Evolutionary conservation across 1,140 invertebrate species (phyloP), one percentile per base, ranked within the genome.

Genomic region (Kradibia gibbosae): DNA sequence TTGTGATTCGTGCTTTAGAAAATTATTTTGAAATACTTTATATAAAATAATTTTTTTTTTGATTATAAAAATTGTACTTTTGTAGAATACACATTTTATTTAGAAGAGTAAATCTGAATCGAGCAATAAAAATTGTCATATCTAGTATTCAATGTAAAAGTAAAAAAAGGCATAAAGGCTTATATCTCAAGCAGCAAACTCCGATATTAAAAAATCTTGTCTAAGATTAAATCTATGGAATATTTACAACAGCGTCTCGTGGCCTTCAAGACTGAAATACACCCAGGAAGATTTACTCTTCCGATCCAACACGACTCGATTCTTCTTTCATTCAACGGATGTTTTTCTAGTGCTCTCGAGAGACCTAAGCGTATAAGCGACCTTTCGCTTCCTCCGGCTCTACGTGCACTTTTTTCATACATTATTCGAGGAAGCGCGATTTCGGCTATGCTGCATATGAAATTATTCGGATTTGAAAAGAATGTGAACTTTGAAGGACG

Each of bases 361-460:
- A 60, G 57, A 60, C 3, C 25, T 11, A 3, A 53, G 20, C 20
- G 20, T 53, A 53, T 3, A 53, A 53, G 15, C 15, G 8, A 60
- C 10, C 57, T 31, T 60, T 31, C 28, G 10, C 20, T 31, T 31
- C 17, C 31, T n/a, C 53, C 3, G 25, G 0, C 25, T 60, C 25
- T 4, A 31, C 20, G 7, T 31, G 20, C 10, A 60, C 57, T 60
- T 31, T 31, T 48, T 31, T 22, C 1, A 34, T 22, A 20, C 20
- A n/a, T 75, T 75, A 55, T 75, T 75, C 73, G n/a, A 39, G n/a
- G 17, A 31, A 39, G 20, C 31, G 25, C 36, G 22, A 31, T 31
- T 36, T 31, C 45, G 31, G 25, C 28, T 55, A 34, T 71, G 28
- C 8, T 28, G 11, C 42, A 50, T 1, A 36, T 20, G 15, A 11